Evolutionary conservation across 2,888 invertebrate genomes (phyloP).

Genomic region (Prosapia bicincta): DNA sequence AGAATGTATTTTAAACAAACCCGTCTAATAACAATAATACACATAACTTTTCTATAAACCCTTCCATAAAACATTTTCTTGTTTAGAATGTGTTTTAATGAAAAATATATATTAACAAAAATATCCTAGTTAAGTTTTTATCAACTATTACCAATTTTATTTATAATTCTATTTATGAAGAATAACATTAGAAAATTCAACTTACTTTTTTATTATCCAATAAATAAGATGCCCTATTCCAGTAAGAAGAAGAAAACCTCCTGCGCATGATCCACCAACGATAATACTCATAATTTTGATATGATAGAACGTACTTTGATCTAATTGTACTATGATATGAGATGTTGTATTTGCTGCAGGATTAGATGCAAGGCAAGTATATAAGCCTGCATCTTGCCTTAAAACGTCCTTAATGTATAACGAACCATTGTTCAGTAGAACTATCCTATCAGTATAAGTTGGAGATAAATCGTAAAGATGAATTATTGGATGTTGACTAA

Average conservation of each 20-base stretch:
- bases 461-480: constrained; percentile 55
- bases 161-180: too few species aligned
- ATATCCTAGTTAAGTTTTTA: too few species aligned
- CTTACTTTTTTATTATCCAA: constrained; percentile 67
- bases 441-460: constrained; percentile 17
- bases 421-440: constrained; percentile 71
- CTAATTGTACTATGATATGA: constrained; percentile 73
- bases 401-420: constrained; percentile 67
- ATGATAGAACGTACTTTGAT: constrained; percentile 78
- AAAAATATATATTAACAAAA: too few species aligned
- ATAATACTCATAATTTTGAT: constrained; percentile 81
- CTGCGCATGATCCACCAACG: constrained; percentile 76
- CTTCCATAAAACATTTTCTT: too few species aligned
- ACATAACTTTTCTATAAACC: too few species aligned
- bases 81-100: too few species aligned
- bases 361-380: constrained; percentile 83
- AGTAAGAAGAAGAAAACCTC: constrained; percentile 74
- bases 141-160: too few species aligned
- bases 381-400: constrained; percentile 78
- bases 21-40: too few species aligned
- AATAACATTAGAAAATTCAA: too few species aligned
- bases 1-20: too few species aligned
- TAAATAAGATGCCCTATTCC: constrained; percentile 73
- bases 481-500: constrained; percentile 60
- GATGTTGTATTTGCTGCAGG: constrained; percentile 74